These are phyloP conservation scores for Anguilla anguilla DNA, from an alignment of 2,797 vertebrate species.

Conservation along the genomic window DNA sequence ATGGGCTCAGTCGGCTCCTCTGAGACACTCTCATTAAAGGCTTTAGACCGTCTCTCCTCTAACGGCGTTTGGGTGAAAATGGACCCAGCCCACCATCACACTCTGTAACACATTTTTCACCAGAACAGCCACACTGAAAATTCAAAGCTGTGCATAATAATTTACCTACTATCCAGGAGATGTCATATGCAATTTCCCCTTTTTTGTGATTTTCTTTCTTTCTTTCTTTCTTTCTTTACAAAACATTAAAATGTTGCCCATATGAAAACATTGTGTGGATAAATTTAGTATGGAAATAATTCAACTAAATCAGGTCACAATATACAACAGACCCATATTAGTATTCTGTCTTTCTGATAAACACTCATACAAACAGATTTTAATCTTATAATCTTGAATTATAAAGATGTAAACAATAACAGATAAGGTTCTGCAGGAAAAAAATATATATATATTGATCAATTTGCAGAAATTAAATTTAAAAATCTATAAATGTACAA, in stretches of 20 bases:
- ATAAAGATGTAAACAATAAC: background rate
- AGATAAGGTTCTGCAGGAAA: too few species aligned
- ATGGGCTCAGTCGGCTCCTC: background rate
- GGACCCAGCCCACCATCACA: background rate
- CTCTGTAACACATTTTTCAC: background rate
- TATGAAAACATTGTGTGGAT: background rate
- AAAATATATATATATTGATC: background rate
- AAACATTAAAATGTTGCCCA: background rate
- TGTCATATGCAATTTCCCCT: too few species aligned
- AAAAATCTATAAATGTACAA: background rate
- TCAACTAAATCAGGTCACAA: background rate
- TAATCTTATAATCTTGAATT: background rate
- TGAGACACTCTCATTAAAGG: background rate
- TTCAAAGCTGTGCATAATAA: background rate
- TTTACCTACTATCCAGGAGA: background rate
- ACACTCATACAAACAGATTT: background rate
- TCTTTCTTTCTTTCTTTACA: too few species aligned
- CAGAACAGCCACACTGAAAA: background rate
- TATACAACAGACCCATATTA: background rate
- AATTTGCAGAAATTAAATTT: background rate
- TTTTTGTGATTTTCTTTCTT: too few species aligned
- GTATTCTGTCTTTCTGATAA: background rate
- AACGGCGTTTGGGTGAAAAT: background rate
- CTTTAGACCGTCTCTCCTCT: conserved; percentile 5
- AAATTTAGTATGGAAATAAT: background rate